Conservation (phyloP, 2,797 vertebrate genomes). For the Antrozous pallidus region DNA sequence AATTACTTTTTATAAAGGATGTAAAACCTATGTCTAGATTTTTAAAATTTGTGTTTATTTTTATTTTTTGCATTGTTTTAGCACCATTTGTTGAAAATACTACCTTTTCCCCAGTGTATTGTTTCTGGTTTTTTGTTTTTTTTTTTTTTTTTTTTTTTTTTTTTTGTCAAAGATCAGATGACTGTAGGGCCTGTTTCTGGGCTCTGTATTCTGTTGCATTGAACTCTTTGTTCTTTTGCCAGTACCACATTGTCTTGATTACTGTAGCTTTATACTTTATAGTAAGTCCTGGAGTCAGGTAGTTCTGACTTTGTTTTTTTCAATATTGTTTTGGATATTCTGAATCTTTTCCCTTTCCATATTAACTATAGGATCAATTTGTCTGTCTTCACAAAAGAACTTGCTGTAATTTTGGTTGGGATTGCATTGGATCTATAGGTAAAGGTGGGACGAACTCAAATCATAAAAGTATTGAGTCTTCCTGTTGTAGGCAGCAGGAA, state of each 20-base stretch:
- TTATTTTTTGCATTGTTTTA: background rate
- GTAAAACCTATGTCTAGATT: background rate
- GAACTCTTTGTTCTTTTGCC: background rate
- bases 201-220: background rate
- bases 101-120: background rate
- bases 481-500: background rate
- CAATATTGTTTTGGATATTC: background rate
- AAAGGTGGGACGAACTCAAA: background rate
- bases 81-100: background rate
- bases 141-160: conserved; percentile 15
- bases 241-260: background rate
- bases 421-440: background rate
- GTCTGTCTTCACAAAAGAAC: background rate
- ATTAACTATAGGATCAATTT: background rate
- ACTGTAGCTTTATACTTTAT: background rate
- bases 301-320: background rate
- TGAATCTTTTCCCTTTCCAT: background rate
- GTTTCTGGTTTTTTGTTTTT: background rate
- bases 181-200: background rate
- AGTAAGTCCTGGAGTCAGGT: background rate
- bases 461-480: background rate
- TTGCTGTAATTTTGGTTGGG: background rate
- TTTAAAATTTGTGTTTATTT: background rate
- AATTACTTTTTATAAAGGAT: background rate
- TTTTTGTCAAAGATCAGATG: background rate